Evolutionary conservation across 2,797 vertebrate genomes (phyloP), one percentile per base, ranked within the genome.

Genomic region (Urocyon cinereoargenteus): DNA sequence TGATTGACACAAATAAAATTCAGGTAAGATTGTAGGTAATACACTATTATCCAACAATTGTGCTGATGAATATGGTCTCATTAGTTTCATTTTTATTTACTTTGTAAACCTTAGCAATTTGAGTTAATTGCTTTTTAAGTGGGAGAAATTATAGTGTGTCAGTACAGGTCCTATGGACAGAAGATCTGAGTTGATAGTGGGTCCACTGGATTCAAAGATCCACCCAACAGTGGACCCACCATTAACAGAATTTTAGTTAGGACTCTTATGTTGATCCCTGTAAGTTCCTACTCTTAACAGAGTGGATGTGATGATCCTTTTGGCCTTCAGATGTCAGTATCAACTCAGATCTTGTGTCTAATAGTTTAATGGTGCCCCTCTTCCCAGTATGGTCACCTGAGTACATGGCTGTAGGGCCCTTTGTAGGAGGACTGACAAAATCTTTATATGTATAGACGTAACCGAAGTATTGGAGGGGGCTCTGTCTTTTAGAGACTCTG

Each of bases 1-100:
- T 99, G 98, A 98, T 99, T 40, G 99, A 99, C 75, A 99, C 98
- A 73, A 99, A 99, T 83, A 99, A 99, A 97, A 97, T 98, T 40
- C 99, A 99, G 99, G 99, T 99, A 99, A 97, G 97, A 66, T n/a
- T 18, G 10, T 22, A 34, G 10, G 15, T 75, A 93, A 86, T 68
- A 28, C 31, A 77, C n/a, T 64, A 90, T 61, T 45, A 84, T 14
- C 59, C 5, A 61, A 31, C 28, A 86, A 36, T 95, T 90, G 83
- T 6, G 34, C 53, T 86, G n/a, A 95, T 88, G 66, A 96, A 45
- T 49, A 22, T 11, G 5, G 8, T 55, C 36, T 82, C 24, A 45
- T 87, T 57, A 79, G 34, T 53, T 89, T 53, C 62, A 66, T 68
- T 72, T 94, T 86, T 72, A 86, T 82, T 96, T 81, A 55, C 75